Conservation (phyloP, 2,888 invertebrate genomes). For the Dryobota labecula region DNA sequence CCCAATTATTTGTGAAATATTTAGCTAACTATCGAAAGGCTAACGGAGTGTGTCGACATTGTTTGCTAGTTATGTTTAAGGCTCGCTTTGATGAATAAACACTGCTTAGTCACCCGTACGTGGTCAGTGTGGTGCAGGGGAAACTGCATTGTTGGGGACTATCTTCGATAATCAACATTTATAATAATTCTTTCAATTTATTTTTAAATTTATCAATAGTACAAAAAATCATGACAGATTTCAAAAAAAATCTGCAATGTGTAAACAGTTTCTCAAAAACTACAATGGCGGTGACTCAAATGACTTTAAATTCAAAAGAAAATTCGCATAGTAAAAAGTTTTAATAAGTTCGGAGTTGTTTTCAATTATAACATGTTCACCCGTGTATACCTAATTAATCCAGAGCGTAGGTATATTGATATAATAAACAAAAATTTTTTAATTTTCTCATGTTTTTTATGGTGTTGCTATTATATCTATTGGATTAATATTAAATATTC, state of each 20-base stretch:
- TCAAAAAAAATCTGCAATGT: not conserved
- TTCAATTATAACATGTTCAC: slow-evolving; percentile 12
- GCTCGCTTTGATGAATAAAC: slow-evolving; percentile 32
- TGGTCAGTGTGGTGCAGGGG: not conserved
- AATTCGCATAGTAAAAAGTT: not conserved
- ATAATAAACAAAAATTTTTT: not conserved
- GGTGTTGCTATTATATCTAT: not conserved
- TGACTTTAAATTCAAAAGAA: slow-evolving; percentile 3
- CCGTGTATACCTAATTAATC: not conserved
- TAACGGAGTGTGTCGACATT: slow-evolving; percentile 25
- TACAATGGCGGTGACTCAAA: too few relatives aligned
- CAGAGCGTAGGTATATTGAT: not conserved
- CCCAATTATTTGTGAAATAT: slow-evolving; percentile 44
- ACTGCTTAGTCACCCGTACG: slow-evolving; percentile 43
- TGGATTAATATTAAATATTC: slow-evolving; percentile 39
- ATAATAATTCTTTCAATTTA: not conserved
- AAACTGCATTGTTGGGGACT: not conserved
- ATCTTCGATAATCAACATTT: not conserved
- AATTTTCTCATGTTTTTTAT: slow-evolving; percentile 5
- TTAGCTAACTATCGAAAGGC: slow-evolving; percentile 20
- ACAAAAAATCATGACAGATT: not conserved
- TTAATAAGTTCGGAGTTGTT: not conserved
- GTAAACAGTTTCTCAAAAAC: not conserved
- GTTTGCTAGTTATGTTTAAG: slow-evolving; percentile 22
- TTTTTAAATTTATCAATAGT: not conserved